A percentile compares a stretch with the other conserved stretches of the same genome.
Evolutionary conservation across 2,888 invertebrate genomes (phyloP).

Genomic region (Macrosoma leucophasiata): DNA sequence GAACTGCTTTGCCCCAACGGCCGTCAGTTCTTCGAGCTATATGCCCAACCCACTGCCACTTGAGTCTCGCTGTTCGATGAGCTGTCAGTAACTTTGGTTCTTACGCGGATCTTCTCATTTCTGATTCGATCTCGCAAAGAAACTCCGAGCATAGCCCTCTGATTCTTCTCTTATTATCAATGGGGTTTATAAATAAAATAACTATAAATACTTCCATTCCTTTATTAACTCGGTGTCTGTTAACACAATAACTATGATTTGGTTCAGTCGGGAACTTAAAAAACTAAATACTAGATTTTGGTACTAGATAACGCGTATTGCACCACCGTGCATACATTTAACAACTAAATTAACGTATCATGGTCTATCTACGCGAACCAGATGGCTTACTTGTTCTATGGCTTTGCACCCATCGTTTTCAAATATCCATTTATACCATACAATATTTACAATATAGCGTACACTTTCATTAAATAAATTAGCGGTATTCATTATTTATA

Average conservation of each 20-base stretch:
- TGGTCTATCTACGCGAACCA: slow-evolving; percentile 31
- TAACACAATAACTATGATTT: slow-evolving; percentile 70
- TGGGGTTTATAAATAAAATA: no score
- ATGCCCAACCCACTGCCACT: no score
- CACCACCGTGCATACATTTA: slow-evolving; percentile 33
- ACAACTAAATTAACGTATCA: slow-evolving; percentile 13
- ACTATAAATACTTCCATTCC: slow-evolving; percentile 46
- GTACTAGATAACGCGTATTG: slow-evolving; percentile 53
- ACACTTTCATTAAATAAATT: no score
- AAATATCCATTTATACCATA: slow-evolving; percentile 9
- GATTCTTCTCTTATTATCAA: no score
- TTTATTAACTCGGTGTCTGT: slow-evolving; percentile 62
- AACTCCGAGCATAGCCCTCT: no score
- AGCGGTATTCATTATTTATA: no score
- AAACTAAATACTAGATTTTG: slow-evolving; percentile 67
- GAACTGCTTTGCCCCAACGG: no score
- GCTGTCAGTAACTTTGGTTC: no score
- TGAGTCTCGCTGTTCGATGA: no score
- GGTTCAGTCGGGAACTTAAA: slow-evolving; percentile 75
- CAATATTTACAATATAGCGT: slow-evolving; percentile 19
- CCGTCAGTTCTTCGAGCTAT: no score
- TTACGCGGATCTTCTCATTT: no score
- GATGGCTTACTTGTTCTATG: slow-evolving; percentile 54
- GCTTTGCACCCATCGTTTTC: slow-evolving; percentile 46
- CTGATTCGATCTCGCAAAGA: no score